These are phyloP conservation scores for Falco rusticolus DNA, from an alignment of 2,797 vertebrate species.

Conservation along the genomic window DNA sequence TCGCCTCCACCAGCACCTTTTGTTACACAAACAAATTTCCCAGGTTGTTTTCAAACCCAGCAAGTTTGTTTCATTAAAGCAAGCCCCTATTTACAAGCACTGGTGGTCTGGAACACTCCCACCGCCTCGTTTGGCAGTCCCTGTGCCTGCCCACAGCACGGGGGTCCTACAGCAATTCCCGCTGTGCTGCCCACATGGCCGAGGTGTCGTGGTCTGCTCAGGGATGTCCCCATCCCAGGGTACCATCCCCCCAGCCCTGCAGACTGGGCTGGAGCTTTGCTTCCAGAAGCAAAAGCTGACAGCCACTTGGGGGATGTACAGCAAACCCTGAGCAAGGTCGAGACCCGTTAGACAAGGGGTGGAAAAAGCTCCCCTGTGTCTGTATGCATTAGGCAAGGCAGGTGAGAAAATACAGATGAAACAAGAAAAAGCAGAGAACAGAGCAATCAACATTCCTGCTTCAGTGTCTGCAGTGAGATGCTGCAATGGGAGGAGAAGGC, in stretches of 20 bases:
- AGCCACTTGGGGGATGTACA: neutral
- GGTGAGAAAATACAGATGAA: neutral
- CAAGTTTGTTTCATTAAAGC: neutral
- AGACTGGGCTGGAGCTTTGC: neutral
- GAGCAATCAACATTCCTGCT: neutral
- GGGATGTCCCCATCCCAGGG: neutral
- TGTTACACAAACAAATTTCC: neutral
- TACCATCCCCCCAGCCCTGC: neutral
- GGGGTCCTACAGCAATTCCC: neutral
- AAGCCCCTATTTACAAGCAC: neutral
- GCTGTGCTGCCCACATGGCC: accelerated
- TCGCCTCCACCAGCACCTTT: neutral
- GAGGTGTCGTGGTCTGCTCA: accelerated
- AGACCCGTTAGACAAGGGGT: neutral
- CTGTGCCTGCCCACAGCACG: neutral
- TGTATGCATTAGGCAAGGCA: accelerated
- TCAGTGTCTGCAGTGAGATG: neutral
- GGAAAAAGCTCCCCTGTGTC: neutral
- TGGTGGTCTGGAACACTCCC: neutral
- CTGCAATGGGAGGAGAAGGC: neutral
- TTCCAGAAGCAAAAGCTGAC: neutral
- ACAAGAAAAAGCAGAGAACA: neutral
- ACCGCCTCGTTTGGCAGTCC: neutral
- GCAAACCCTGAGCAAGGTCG: neutral
- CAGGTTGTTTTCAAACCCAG: neutral